Percentiles rank a stretch among this genome's conserved stretches.
Evolutionary conservation across 2,888 invertebrate genomes (phyloP).

Genomic region (Tanytarsus gracilentus): DNA sequence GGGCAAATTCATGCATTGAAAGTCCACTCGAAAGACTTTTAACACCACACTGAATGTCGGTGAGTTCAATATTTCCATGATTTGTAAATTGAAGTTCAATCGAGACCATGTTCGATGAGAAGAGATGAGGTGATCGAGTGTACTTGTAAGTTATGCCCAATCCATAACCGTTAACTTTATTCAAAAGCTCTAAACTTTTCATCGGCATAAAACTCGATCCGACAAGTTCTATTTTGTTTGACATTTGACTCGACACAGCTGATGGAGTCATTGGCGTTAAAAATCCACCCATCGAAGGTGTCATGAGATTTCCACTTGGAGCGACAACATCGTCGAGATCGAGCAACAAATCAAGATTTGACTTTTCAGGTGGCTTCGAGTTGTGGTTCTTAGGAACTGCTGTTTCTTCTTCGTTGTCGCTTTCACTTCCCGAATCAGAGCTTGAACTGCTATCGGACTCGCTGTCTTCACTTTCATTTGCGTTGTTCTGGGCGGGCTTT

Average conservation of each 20-base stretch:
- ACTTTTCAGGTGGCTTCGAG: conserved; percentile 41
- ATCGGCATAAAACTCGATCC: conserved; percentile 52
- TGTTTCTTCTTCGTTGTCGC: conserved; percentile 32
- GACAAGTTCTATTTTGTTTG: conserved; percentile 47
- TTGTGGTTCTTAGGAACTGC: conserved; percentile 31
- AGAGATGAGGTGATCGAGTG: conserved; percentile 70
- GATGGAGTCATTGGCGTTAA: conserved; percentile 51
- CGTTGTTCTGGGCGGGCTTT: conserved; percentile 31
- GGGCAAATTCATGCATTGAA: conserved; percentile 64
- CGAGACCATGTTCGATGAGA: conserved; percentile 71
- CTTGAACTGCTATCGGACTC: conserved; percentile 16
- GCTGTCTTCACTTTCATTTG: conserved; percentile 27
- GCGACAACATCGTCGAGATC: conserved; percentile 73
- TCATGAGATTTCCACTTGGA: conserved; percentile 52
- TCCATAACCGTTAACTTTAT: conserved; percentile 63
- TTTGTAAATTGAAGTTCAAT: conserved; percentile 74
- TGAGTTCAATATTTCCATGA: conserved; percentile 53
- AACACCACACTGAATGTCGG: conserved; percentile 53
- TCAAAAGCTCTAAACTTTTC: conserved; percentile 54
- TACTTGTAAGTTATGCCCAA: conserved; percentile 57
- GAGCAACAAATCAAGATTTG: conserved; percentile 72
- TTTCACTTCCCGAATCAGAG: conserved; percentile 23
- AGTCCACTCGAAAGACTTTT: conserved; percentile 61
- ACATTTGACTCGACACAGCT: conserved; percentile 34
- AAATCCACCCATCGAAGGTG: conserved; percentile 72